Conservation (phyloP, 1,140 invertebrate genomes). For the Batillaria attramentaria region DNA sequence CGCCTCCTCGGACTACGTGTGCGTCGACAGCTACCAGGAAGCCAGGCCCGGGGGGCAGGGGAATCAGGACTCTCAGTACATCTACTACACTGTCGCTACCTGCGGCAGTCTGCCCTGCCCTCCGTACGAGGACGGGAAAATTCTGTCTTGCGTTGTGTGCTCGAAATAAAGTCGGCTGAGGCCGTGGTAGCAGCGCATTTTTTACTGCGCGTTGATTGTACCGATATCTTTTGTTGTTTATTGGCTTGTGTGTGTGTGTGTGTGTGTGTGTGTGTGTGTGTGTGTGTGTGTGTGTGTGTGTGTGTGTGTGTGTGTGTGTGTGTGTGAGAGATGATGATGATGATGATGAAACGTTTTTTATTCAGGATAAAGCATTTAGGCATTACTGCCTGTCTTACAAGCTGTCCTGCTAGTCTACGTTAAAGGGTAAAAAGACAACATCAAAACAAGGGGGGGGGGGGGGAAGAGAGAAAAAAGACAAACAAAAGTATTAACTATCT, state of each 20-base stretch:
- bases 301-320: constrained; percentile 2
- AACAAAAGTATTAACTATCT: not conserved
- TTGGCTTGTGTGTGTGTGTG: not conserved
- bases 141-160: not conserved
- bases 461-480: not conserved
- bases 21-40: constrained; percentile 36
- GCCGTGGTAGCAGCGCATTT: not conserved
- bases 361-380: too few relatives aligned
- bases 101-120: constrained; percentile 25
- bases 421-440: not conserved
- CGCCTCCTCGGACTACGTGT: constrained; percentile 28
- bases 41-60: not conserved
- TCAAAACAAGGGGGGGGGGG: not conserved
- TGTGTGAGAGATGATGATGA: not conserved
- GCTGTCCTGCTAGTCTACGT: too few relatives aligned
- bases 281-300: constrained; percentile 2
- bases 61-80: not conserved
- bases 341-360: not conserved
- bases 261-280: constrained; percentile 2
- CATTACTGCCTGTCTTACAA: too few relatives aligned
- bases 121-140: not conserved
- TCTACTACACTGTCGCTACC: constrained; percentile 29
- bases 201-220: not conserved
- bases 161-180: not conserved
- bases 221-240: not conserved